Evolutionary conservation across 35 echinoderm and acorn worm species (phyloP), one percentile per base, ranked within the genome.

Genomic region (Nesometra sesokonis): DNA sequence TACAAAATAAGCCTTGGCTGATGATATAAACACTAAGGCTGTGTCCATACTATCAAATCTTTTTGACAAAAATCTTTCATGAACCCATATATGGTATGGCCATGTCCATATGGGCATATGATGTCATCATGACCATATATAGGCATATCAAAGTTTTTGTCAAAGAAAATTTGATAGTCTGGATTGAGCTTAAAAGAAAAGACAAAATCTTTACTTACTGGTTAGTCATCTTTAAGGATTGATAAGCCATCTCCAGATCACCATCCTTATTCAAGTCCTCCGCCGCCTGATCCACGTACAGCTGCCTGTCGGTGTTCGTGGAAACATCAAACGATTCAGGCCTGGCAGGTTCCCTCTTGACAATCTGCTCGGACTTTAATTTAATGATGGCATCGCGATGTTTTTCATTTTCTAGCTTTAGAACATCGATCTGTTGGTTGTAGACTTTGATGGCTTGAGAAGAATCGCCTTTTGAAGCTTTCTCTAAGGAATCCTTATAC

Each of bases 151-250:
- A n/a, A n/a, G n/a, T n/a, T n/a, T n/a, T n/a, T n/a, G n/a, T n/a
- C n/a, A n/a, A n/a, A n/a, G n/a, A n/a, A n/a, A n/a, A n/a, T n/a
- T n/a, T n/a, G n/a, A n/a, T n/a, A n/a, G n/a, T n/a, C n/a, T n/a
- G n/a, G n/a, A n/a, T n/a, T n/a, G n/a, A n/a, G n/a, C n/a, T n/a
- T n/a, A n/a, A 30, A 43, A 7, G 34, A 36, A 84, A 46, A 76
- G 21, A 67, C 57, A 86, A 80, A 37, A n/a, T 34, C 32, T 37
- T 31, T 46, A 93, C 94, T 90, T 88, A 97, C 94, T 97, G 94
- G 76, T 91, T 97, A 5, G 94, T 93, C 91, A 93, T 97, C 84
- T 93, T 97, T 34, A 97, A 85, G 2, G 91, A 87, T 78, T 97
- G 90, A 83, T 97, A 97, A 47, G 90, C 94, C 36, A 91, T 84